Base-by-base conservation (phyloP, 2,797 vertebrate genomes). In the Geranospiza caerulescens region DNA sequence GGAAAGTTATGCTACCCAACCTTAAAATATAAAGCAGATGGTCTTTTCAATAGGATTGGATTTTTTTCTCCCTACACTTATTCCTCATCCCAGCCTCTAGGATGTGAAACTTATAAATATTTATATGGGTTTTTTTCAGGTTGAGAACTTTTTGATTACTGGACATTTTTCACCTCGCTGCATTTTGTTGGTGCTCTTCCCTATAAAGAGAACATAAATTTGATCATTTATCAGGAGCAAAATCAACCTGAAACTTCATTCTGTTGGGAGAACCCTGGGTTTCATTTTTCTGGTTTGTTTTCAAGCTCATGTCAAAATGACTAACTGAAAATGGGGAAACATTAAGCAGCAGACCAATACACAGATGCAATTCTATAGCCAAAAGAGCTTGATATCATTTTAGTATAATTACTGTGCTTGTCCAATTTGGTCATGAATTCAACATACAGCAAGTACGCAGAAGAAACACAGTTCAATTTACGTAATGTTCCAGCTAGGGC, bases 21-120 rank as follows among this genome's bases (percentile, higher is more conserved):
- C 48, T 92, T 89, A 67, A 96, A 98, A 98, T 38, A 95, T 52
- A 97, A 98, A 98, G 96, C 98, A 98, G 97, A 97, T 97, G 96
- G 86, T 48, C n/a, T 89, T 38, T 92, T 82, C 94, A 55, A 53
- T 55, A 79, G 67, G 53, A 59, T 5, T 71, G 76, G 38, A 26
- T 62, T 85, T 85, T 85, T 75, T 82, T 33, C 50, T 91, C 74
- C 90, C 33, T 60, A 12, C 8, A 27, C 6, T 86, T 48, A 71
- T 1, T 47, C 87, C 72, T 82, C 70, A 26, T 59, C 74, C 34
- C 81, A 86, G 15, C 45, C 52, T 91, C 76, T 20, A 55, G 21
- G 36, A 86, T 60, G 63, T 25, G 29, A 91, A 93, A 80, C 9
- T 80, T 67, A 2, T 47, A 31, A 90, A 38, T 48, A 72, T 56